Percentiles rank a stretch among this genome's conserved stretches.
phyloP scores from a whole-genome alignment of 2,888 invertebrate species.

The Drosophila gaucha region DNA sequence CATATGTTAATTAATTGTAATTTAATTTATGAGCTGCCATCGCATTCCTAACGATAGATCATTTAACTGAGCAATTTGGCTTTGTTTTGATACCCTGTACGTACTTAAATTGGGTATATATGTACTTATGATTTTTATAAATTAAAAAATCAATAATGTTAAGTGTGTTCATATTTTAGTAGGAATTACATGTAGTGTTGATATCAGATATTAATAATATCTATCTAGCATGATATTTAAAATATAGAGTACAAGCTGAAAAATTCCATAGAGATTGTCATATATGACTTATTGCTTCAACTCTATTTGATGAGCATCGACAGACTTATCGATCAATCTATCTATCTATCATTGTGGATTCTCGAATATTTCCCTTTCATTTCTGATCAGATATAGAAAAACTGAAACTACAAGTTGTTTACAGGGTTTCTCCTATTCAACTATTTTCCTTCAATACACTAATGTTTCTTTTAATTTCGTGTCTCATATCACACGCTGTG shows the following conservation, averaged over 20 bases:
- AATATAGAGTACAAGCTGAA: too few relatives aligned
- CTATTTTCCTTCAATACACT: neutral
- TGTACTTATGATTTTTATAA: neutral
- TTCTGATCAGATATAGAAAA: too few relatives aligned
- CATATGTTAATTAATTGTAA: constrained; percentile 52
- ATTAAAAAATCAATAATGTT: too few relatives aligned
- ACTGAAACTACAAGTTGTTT: neutral
- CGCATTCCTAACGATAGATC: constrained; percentile 34
- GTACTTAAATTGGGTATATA: neutral
- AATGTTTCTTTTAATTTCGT: constrained; percentile 18
- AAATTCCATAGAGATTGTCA: too few relatives aligned
- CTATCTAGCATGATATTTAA: too few relatives aligned
- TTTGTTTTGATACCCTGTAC: neutral
- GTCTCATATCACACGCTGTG: constrained; percentile 13
- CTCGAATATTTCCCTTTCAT: neutral
- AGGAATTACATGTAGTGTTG: too few relatives aligned
- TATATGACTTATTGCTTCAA: too few relatives aligned
- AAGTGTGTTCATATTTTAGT: too few relatives aligned
- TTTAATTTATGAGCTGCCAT: constrained; percentile 55
- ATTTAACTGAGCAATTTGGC: constrained; percentile 23
- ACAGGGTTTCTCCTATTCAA: neutral
- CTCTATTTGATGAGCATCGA: too few relatives aligned
- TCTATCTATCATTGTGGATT: too few relatives aligned
- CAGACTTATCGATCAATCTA: too few relatives aligned
- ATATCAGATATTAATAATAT: neutral